phyloP scores from a whole-genome alignment of 2,797 vertebrate species.

The Phaenicophaeus curvirostris region DNA sequence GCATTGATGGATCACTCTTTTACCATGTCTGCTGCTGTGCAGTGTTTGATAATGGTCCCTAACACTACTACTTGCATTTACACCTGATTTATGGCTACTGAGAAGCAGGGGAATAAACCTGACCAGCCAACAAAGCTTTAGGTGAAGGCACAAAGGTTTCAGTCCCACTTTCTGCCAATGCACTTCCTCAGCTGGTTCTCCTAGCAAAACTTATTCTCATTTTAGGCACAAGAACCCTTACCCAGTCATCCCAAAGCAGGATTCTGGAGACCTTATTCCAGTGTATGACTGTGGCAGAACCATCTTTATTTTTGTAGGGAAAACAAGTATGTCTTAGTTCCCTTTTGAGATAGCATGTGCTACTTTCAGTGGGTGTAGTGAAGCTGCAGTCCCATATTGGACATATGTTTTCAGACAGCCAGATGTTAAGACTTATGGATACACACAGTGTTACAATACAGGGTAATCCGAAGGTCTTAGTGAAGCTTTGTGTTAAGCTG shows the following conservation, averaged over 20 bases:
- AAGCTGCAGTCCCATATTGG: accelerated
- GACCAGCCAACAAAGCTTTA: background rate
- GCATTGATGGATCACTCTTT: background rate
- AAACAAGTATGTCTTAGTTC: background rate
- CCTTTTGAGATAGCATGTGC: accelerated
- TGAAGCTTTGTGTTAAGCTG: background rate
- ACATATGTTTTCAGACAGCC: background rate
- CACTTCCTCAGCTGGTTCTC: background rate
- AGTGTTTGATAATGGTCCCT: background rate
- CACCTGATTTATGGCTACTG: background rate
- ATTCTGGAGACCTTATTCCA: background rate
- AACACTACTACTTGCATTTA: background rate
- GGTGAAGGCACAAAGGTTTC: background rate
- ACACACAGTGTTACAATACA: background rate
- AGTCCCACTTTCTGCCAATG: background rate
- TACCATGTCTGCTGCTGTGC: background rate
- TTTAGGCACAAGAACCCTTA: background rate
- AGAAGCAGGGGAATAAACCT: background rate
- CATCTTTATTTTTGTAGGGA: background rate
- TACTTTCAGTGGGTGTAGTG: background rate
- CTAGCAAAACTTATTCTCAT: accelerated
- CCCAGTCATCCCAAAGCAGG: background rate
- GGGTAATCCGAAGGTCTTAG: background rate
- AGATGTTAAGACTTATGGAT: background rate
- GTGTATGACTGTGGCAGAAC: background rate